A percentile compares a stretch with the other conserved stretches of the same genome.
These are phyloP conservation scores for Amphiprion clarkii DNA, from an alignment of 2,797 vertebrate genomes.

Conservation along the genomic window DNA sequence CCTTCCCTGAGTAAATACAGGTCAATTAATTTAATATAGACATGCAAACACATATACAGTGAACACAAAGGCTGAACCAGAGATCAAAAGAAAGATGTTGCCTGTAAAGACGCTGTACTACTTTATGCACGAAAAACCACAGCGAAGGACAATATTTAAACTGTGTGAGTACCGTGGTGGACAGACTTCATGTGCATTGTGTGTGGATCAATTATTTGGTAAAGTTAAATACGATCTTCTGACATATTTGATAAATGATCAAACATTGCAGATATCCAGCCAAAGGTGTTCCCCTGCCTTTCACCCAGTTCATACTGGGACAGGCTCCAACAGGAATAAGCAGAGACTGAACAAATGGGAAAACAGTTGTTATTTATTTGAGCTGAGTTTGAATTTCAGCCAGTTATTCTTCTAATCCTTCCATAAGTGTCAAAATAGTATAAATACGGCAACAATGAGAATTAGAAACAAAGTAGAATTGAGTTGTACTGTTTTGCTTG, in stretches of 20 bases:
- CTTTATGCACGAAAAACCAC: not conserved
- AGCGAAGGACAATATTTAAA: not conserved
- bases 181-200: not conserved
- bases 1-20: constrained; percentile 53
- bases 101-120: not conserved
- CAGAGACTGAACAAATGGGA: not conserved
- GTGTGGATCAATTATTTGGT: not conserved
- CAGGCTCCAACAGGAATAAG: constrained; percentile 15
- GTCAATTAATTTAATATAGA: constrained; percentile 26
- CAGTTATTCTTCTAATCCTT: not conserved
- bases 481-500: not conserved
- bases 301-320: constrained; percentile 33
- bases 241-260: not conserved
- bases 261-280: constrained; percentile 10
- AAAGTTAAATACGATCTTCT: not conserved
- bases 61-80: not conserved
- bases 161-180: not conserved
- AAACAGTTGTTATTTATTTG: not conserved
- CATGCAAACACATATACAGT: constrained; percentile 20
- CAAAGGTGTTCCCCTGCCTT: constrained; percentile 52
- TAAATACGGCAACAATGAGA: not conserved
- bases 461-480: not conserved
- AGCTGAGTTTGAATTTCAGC: not conserved
- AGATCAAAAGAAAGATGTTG: constrained; percentile 7
- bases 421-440: not conserved